Percentiles rank a stretch among this genome's conserved stretches.
Evolutionary conservation across 2,888 invertebrate species (phyloP).

Genomic region (Dolomedes plantarius): DNA sequence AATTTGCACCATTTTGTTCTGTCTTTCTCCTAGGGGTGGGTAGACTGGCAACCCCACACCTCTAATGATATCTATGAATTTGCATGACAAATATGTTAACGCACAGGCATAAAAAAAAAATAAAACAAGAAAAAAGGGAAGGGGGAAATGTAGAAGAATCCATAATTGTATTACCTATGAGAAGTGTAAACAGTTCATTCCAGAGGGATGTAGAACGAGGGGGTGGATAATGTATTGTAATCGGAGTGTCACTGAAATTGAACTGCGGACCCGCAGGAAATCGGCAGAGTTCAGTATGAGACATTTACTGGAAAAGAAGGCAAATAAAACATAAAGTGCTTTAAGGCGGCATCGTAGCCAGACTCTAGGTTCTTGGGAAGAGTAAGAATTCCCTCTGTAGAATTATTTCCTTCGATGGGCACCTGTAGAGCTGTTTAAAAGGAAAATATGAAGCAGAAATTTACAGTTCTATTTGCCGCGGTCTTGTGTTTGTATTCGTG

Average conservation of each 20-base stretch:
- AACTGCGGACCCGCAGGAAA: background rate
- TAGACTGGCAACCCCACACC: background rate
- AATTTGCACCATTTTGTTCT: background rate
- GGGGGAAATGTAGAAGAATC: background rate
- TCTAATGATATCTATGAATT: constrained; percentile 30
- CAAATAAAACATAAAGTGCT: no score
- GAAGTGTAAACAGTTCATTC: background rate
- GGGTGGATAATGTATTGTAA: background rate
- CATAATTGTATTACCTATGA: constrained; percentile 17
- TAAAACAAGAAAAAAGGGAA: background rate
- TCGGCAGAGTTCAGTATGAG: background rate
- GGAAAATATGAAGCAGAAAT: no score
- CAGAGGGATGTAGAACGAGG: background rate
- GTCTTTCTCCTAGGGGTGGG: background rate
- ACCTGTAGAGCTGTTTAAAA: no score
- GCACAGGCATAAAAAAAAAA: background rate
- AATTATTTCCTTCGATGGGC: no score
- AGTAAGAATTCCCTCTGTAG: no score
- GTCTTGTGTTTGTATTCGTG: no score
- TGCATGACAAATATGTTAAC: constrained; percentile 33
- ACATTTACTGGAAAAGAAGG: background rate
- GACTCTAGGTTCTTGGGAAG: no score
- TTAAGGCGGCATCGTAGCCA: no score
- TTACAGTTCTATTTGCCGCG: no score
- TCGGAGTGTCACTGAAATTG: background rate